A percentile compares a stretch with the other conserved stretches of the same genome.
phyloP scores from a whole-genome alignment of 2,113 vertebrate species.

The Crocuta crocuta region DNA sequence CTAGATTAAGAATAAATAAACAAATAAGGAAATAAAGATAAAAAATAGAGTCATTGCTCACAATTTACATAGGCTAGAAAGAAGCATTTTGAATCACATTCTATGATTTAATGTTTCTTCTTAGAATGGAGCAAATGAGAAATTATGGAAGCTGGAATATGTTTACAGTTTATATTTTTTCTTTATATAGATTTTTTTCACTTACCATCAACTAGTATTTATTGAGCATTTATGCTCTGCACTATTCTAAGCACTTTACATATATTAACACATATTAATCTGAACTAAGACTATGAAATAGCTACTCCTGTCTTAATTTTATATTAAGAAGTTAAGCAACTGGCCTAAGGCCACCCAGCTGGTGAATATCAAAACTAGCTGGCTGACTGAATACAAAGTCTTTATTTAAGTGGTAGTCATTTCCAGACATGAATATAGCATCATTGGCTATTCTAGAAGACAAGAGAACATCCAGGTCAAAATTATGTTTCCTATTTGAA shows the following conservation, averaged over 20 bases:
- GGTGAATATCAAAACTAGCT: not conserved
- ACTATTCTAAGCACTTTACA: not conserved
- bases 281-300: not conserved
- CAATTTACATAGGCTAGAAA: not conserved
- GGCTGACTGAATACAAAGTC: not conserved
- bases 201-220: not conserved
- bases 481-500: not conserved
- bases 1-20: not conserved
- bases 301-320: not conserved
- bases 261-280: not conserved
- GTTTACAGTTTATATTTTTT: not conserved
- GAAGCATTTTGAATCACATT: not conserved
- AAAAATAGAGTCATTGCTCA: not conserved
- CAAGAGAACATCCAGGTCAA: not conserved
- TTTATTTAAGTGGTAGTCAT: not conserved
- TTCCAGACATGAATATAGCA: not conserved
- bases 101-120: not conserved
- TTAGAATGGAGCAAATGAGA: not conserved
- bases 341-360: not conserved
- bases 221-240: not conserved
- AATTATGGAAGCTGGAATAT: not conserved
- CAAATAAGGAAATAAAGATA: not conserved
- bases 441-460: not conserved
- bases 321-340: not conserved
- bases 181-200: not conserved